These are phyloP conservation scores for Paracanthobrama guichenoti DNA, from an alignment of 2,113 vertebrate species.

Conservation along the genomic window DNA sequence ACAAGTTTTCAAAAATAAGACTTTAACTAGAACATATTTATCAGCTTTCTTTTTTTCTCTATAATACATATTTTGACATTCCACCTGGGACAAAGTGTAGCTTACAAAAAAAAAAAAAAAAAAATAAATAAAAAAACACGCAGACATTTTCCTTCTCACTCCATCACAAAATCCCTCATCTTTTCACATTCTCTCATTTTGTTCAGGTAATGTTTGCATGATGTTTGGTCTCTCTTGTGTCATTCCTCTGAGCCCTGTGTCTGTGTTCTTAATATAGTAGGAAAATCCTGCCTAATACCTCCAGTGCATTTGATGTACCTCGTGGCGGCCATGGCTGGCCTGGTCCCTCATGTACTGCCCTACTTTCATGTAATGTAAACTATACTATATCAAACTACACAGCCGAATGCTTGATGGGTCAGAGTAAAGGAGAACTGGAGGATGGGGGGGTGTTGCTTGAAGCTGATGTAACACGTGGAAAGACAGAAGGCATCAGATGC, in stretches of 20 bases:
- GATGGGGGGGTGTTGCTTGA: neutral
- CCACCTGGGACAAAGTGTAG: constrained; percentile 34
- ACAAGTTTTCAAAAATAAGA: neutral
- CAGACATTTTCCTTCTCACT: constrained; percentile 8
- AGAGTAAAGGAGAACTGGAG: neutral
- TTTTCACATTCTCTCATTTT: constrained; percentile 1
- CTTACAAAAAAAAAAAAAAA: too few relatives aligned
- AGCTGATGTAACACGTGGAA: constrained; percentile 4
- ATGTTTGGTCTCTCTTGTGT: neutral
- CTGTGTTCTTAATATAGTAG: constrained; percentile 45
- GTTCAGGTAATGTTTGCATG: neutral
- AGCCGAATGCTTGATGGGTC: neutral
- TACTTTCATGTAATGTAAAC: constrained; percentile 29
- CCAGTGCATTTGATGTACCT: constrained; percentile 31
- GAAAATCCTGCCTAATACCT: constrained; percentile 26
- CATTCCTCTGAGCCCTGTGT: neutral
- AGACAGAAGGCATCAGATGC: neutral
- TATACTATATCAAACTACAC: constrained; percentile 21
- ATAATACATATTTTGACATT: constrained; percentile 49
- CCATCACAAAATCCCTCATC: neutral
- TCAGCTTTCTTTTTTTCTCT: constrained; percentile 8
- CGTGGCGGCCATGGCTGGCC: neutral
- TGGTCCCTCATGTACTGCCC: constrained; percentile 14
- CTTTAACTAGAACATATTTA: neutral
- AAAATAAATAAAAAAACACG: too few relatives aligned